Evolutionary conservation across 2,113 vertebrate species (phyloP), one percentile per base, ranked within the genome.

Genomic region (Porphyrio hochstetteri): DNA sequence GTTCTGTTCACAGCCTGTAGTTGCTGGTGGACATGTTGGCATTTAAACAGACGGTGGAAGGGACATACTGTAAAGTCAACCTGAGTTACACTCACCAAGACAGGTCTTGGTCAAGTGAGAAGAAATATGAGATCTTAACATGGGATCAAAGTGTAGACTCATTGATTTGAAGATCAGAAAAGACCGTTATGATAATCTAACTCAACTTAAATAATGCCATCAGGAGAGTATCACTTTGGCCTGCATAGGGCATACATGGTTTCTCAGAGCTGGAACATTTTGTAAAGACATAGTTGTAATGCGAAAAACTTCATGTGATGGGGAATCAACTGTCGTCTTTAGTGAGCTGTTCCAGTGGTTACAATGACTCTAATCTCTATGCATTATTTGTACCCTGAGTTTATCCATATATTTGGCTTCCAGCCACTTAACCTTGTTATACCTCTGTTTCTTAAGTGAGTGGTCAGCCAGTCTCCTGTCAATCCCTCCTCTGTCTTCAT

Each of bases 391-490:
- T 90, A 74, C 70, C 38, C 42, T 93, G 82, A 88, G 70, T 95
- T 95, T 77, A 86, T 94, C 52, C 72, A 48, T 83, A 25, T 71
- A 88, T 85, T 94, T 93, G 76, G 64, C 90, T 96, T 88, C 56
- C 27, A 86, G 76, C 64, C 80, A 71, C 74, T 95, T 95, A 94
- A 95, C 96, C 96, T 94, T 92, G 56, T 93, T 85, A 31, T 8
- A 72, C 50, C 64, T 90, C 74, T 96, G 90, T 92, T 90, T 92
- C n/a, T 64, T 93, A 74, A 96, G 78, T 68, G 60, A 88, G 38
- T 64, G 88, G 88, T 93, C 94, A 90, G 0, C 60, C 19, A 75
- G 69, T 93, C 56, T 94, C 64, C 64, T 93, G 92, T 96, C 90
- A 86, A 28, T 96, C 93, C 60, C 68, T 94, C 86, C 68, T 94